These are phyloP conservation scores for Lamellibrachia columna DNA, from an alignment of 2,888 invertebrate genomes.

Conservation along the genomic window DNA sequence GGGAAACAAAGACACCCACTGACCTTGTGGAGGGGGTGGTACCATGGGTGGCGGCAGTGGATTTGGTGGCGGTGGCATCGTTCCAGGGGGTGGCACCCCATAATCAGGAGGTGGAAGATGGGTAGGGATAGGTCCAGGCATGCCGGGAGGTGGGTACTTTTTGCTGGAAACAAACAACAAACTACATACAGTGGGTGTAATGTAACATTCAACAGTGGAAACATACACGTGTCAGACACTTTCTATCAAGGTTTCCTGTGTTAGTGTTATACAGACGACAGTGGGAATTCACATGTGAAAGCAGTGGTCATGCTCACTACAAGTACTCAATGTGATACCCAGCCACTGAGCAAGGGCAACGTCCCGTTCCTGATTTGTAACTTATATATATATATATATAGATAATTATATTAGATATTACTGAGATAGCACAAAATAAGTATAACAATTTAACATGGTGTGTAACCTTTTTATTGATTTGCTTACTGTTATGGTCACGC, in stretches of 20 bases:
- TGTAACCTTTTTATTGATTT: no score
- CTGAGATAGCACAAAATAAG: no score
- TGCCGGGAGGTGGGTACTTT: constrained; percentile 30
- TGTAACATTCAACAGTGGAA: background rate
- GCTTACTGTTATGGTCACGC: no score
- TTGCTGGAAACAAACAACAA: background rate
- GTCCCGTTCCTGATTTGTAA: no score
- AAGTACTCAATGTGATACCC: no score
- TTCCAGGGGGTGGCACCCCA: constrained; percentile 38
- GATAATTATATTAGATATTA: no score
- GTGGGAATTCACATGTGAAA: no score
- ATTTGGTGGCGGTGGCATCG: background rate
- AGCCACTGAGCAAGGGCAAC: no score
- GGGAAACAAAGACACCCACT: background rate
- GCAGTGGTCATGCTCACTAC: no score
- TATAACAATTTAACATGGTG: no score
- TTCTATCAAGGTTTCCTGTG: background rate
- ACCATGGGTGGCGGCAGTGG: constrained; percentile 26
- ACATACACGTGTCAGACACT: background rate
- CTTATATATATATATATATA: no score
- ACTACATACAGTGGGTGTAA: constrained; percentile 24
- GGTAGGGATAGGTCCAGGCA: constrained; percentile 31
- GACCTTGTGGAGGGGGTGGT: constrained; percentile 21
- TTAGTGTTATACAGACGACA: no score
- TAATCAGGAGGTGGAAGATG: constrained; percentile 40